A percentile compares a stretch with the other conserved stretches of the same genome.
Conservation (phyloP, 2,113 vertebrate genomes). For the Calypte anna region DNA sequence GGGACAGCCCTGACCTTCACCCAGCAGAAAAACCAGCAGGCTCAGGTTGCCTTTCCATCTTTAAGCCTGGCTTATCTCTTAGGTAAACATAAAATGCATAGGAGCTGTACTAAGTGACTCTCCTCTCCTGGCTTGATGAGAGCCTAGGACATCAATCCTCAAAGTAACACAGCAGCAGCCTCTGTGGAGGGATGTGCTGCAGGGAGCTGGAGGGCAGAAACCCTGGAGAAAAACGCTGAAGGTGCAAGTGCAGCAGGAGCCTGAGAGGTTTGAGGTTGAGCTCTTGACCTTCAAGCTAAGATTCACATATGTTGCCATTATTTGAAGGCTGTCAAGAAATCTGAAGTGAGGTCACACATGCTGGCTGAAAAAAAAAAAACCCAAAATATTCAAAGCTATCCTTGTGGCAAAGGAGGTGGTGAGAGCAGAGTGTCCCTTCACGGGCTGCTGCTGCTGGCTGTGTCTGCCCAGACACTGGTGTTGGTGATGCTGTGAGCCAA, state of each 20-base stretch:
- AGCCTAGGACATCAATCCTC: background rate
- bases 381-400: background rate
- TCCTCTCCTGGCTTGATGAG: background rate
- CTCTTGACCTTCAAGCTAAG: background rate
- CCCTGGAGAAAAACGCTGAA: background rate
- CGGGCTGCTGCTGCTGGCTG: background rate
- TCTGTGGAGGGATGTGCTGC: background rate
- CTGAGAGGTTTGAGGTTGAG: background rate
- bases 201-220: background rate
- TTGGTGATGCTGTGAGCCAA: background rate
- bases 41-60: background rate
- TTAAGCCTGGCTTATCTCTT: background rate
- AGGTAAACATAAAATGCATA: background rate
- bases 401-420: background rate
- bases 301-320: background rate
- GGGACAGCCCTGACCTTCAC: background rate
- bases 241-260: background rate
- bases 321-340: background rate
- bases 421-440: accelerated
- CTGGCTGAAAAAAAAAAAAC: background rate
- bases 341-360: accelerated
- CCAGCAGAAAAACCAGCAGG: background rate
- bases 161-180: background rate
- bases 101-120: background rate
- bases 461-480: accelerated